Evolutionary conservation across 2,888 invertebrate genomes (phyloP).

Genomic region (Caenorhabditis sinica): DNA sequence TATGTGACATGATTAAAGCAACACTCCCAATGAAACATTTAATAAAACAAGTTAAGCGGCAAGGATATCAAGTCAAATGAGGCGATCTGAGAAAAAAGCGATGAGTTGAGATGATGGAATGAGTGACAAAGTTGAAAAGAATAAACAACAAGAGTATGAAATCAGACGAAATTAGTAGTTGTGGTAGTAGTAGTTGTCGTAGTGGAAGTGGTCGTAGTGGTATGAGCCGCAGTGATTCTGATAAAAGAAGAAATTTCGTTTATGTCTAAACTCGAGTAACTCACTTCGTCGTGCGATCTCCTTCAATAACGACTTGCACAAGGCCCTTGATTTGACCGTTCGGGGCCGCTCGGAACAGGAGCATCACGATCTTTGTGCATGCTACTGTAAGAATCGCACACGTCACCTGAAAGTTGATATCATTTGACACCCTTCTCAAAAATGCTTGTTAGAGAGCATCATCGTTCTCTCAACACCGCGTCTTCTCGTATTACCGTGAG

Average conservation of each 20-base stretch:
- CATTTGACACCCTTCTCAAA: not conserved
- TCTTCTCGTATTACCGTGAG: conserved; percentile 57
- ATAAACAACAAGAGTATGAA: not conserved
- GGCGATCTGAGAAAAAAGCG: conserved; percentile 2
- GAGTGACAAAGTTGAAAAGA: not conserved
- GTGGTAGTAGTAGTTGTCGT: conserved; percentile 51
- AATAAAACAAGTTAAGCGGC: not conserved
- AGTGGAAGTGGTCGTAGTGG: conserved; percentile 54
- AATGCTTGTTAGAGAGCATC: not conserved
- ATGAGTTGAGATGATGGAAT: conserved; percentile 22
- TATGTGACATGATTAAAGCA: conserved; percentile 19
- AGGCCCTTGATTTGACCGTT: conserved; percentile 70
- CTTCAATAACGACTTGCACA: conserved; percentile 69
- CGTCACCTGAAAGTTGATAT: conserved; percentile 50
- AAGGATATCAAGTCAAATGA: conserved; percentile 9
- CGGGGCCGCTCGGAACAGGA: conserved; percentile 75
- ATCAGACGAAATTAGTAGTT: conserved; percentile 57
- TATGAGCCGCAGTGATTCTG: conserved; percentile 43
- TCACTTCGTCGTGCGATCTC: conserved; percentile 69
- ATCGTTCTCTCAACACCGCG: too few species aligned
- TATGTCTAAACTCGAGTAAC: not conserved
- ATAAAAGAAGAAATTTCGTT: not conserved
- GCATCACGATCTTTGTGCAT: conserved; percentile 67
- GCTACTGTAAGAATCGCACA: conserved; percentile 63
- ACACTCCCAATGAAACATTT: not conserved